Evolutionary conservation across 2,888 invertebrate genomes (phyloP).

Genomic region (Callyntrura sp.): DNA sequence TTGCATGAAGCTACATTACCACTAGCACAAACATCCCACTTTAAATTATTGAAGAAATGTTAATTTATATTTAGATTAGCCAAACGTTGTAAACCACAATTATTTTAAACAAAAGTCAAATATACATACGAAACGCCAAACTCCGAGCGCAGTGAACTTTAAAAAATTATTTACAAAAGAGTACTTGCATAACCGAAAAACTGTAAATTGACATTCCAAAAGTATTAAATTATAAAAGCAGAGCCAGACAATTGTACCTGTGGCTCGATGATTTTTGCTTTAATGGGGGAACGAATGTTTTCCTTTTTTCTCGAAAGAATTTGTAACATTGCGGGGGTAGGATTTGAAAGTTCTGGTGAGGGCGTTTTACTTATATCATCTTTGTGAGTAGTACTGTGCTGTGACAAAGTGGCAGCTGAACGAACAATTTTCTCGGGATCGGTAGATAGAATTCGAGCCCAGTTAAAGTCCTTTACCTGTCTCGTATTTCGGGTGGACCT

Average conservation of each 20-base stretch:
- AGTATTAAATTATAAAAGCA: conserved; percentile 22
- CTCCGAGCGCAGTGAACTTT: neutral
- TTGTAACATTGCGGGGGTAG: conserved; percentile 91
- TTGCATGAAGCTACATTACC: conserved; percentile 30
- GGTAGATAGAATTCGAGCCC: conserved; percentile 89
- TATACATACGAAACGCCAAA: neutral
- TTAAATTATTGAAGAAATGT: neutral
- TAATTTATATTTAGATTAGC: neutral
- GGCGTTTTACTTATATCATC: conserved; percentile 76
- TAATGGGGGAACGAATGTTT: conserved; percentile 84
- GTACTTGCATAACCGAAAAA: conserved; percentile 3
- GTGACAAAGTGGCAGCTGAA: conserved; percentile 80
- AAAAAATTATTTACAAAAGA: neutral
- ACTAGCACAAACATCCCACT: conserved; percentile 35
- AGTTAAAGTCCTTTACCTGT: conserved; percentile 87
- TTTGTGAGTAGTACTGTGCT: conserved; percentile 75
- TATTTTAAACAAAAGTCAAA: neutral
- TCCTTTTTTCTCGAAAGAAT: conserved; percentile 89
- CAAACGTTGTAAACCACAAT: neutral
- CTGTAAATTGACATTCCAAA: conserved; percentile 4
- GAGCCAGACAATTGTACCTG: conserved; percentile 69
- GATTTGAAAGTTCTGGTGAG: conserved; percentile 85
- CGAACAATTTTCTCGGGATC: conserved; percentile 88
- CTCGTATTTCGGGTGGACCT: conserved; percentile 82
- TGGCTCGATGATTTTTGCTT: conserved; percentile 70